Evolutionary conservation across 2,888 invertebrate species (phyloP).

Genomic region (Polymixis lichenea): DNA sequence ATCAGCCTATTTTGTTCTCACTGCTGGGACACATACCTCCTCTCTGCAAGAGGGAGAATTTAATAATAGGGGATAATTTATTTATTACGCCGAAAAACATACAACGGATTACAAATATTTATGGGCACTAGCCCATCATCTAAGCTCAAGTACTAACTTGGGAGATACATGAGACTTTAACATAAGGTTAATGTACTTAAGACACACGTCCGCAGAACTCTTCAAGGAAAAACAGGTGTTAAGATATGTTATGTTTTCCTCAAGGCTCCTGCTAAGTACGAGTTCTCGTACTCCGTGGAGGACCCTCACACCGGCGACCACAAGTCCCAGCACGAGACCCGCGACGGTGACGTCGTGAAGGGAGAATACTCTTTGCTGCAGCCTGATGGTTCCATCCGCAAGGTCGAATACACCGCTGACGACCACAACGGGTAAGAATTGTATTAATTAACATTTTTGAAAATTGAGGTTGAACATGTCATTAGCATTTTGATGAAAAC

Average conservation of each 20-base stretch:
- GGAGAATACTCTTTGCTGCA: conserved; percentile 90
- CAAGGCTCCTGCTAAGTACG: conserved; percentile 89
- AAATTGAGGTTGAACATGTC: not conserved
- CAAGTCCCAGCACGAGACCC: conserved; percentile 86
- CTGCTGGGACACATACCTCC: no score
- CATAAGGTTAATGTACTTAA: no score
- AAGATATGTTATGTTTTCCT: conserved; percentile 13
- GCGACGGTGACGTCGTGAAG: conserved; percentile 88
- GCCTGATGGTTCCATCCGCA: conserved; percentile 90
- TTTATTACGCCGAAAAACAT: no score
- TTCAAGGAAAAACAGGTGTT: not conserved
- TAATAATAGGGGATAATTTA: no score
- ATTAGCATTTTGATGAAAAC: conserved; percentile 23
- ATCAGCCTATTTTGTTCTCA: no score
- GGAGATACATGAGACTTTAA: not conserved
- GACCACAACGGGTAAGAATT: conserved; percentile 88
- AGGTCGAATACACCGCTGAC: conserved; percentile 90
- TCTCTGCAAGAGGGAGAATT: no score
- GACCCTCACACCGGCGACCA: conserved; percentile 91
- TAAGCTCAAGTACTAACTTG: no score
- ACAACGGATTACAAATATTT: no score
- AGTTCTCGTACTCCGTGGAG: conserved; percentile 90
- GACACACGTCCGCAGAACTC: no score
- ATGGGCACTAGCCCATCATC: no score
- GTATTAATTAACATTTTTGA: not conserved